Conservation (phyloP, 1,140 invertebrate genomes). For the Pissodes strobi region DNA sequence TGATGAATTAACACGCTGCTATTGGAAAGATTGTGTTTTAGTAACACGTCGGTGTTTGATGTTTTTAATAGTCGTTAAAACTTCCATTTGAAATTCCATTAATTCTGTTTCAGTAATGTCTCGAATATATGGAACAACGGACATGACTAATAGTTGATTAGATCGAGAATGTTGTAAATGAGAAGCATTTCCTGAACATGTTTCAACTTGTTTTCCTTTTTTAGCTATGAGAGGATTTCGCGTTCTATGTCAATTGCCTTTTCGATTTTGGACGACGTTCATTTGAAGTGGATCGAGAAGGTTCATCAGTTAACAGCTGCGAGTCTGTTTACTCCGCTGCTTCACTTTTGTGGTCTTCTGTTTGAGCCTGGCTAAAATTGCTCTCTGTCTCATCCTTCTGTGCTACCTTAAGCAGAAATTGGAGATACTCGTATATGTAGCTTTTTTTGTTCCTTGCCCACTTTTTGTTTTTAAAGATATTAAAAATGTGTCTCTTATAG, state of each 20-base stretch:
- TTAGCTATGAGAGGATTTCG: conserved; percentile 37
- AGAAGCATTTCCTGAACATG: conserved; percentile 21
- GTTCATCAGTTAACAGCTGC: conserved; percentile 5
- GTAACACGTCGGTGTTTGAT: no score
- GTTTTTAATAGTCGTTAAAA: conserved; percentile 21
- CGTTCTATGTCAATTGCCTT: conserved; percentile 21
- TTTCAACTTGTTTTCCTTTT: conserved; percentile 11
- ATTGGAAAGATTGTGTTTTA: no score
- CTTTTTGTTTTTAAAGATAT: no score
- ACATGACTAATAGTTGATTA: no score
- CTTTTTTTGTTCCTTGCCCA: no score
- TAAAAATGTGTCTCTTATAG: no score
- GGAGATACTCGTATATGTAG: no score
- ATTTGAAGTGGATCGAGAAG: conserved; percentile 7
- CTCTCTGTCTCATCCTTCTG: conserved; percentile 41
- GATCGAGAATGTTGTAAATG: no score
- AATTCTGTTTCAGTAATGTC: conserved; percentile 26
- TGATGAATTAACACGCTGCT: conserved; percentile 8
- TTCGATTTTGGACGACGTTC: conserved; percentile 10
- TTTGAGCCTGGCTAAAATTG: no score
- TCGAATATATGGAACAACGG: conserved; percentile 23
- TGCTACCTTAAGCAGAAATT: conserved; percentile 37
- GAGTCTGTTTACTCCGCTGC: background rate
- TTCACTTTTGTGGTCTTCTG: background rate
- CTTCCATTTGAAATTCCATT: conserved; percentile 27